Evolutionary conservation across 2,797 vertebrate genomes (phyloP).

Genomic region (Scolopax rusticola): DNA sequence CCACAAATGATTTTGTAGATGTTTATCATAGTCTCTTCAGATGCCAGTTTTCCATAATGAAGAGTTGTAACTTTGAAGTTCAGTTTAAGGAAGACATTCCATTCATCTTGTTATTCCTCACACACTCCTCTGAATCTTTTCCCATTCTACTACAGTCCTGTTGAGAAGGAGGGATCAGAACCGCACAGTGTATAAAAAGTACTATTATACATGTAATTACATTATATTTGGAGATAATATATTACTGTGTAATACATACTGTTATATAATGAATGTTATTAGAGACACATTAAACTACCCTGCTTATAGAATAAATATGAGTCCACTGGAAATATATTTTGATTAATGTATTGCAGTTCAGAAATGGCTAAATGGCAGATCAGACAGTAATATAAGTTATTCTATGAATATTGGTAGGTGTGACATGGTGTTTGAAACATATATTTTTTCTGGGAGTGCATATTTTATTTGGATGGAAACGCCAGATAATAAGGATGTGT

Average conservation of each 20-base stretch:
- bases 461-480: background rate
- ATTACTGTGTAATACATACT: background rate
- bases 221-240: background rate
- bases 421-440: background rate
- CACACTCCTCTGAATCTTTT: background rate
- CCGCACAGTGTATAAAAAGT: background rate
- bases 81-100: background rate
- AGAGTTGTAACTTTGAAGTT: background rate
- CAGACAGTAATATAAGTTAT: background rate
- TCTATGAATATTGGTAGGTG: background rate
- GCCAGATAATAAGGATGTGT: background rate
- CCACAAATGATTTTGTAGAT: background rate
- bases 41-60: background rate
- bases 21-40: background rate
- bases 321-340: background rate
- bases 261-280: background rate
- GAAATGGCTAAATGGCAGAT: background rate
- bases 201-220: background rate
- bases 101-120: background rate
- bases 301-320: background rate
- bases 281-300: background rate
- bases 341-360: background rate
- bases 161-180: background rate
- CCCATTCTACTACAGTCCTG: background rate
- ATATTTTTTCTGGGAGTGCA: background rate